phyloP scores from a whole-genome alignment of 64 coral and sea anemone species.

The Montipora capricornis region DNA sequence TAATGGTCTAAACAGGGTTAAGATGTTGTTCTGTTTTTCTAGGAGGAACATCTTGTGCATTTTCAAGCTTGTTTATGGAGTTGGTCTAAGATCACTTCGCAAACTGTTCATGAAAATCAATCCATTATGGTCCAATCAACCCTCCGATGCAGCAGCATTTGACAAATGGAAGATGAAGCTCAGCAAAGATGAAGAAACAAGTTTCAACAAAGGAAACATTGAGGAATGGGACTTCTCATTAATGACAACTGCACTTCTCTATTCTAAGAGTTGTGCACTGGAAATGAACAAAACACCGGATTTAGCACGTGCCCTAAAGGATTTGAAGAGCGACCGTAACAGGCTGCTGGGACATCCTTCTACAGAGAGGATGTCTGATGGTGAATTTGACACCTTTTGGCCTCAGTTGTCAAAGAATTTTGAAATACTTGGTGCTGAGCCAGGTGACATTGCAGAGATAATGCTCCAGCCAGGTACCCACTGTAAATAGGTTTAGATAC shows the following conservation, averaged over 20 bases:
- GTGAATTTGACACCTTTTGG: conserved; percentile 62
- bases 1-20: too few relatives aligned
- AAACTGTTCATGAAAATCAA: conserved; percentile 73
- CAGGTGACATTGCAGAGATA: conserved; percentile 52
- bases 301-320: conserved; percentile 41
- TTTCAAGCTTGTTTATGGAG: conserved; percentile 71
- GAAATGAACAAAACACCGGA: conserved; percentile 54
- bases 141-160: conserved; percentile 52
- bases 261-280: conserved; percentile 63
- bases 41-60: conserved; percentile 74
- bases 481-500: too few relatives aligned
- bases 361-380: conserved; percentile 63
- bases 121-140: conserved; percentile 77
- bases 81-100: conserved; percentile 49
- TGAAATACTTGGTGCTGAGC: conserved; percentile 58
- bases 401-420: conserved; percentile 47
- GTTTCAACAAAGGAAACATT: conserved; percentile 69
- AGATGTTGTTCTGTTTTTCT: neutral
- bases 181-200: neutral
- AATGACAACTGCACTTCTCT: conserved; percentile 71
- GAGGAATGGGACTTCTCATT: conserved; percentile 82
- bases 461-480: conserved; percentile 2
- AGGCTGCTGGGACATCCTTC: conserved; percentile 64
- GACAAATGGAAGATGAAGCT: conserved; percentile 62
- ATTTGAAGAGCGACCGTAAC: conserved; percentile 66